Evolutionary conservation across 2,797 vertebrate genomes (phyloP).

Genomic region (Protonibea diacanthus): DNA sequence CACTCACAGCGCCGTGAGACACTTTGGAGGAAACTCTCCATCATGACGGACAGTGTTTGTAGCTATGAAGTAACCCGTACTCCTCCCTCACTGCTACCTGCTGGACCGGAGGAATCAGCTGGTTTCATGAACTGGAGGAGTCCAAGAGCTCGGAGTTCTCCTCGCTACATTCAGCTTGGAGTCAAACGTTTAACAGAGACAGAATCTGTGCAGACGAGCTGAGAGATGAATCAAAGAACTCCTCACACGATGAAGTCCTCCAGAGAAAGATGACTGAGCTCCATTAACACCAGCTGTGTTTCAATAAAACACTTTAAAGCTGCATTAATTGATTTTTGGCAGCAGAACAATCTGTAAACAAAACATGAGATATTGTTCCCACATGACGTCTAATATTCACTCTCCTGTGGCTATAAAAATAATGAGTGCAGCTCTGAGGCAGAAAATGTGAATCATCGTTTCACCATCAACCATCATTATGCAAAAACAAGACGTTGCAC

Average conservation of each 20-base stretch:
- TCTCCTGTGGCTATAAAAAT: too few relatives aligned
- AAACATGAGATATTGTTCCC: neutral
- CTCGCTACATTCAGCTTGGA: neutral
- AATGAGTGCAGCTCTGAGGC: too few relatives aligned
- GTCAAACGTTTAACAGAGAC: neutral
- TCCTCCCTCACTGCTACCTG: neutral
- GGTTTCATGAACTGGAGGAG: constrained; percentile 3
- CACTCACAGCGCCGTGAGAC: neutral
- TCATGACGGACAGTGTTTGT: neutral
- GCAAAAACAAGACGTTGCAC: too few relatives aligned
- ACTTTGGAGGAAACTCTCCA: neutral
- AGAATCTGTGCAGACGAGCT: neutral
- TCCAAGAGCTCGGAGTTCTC: neutral
- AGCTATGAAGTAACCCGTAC: neutral
- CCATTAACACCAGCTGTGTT: neutral
- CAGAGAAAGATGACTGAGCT: neutral
- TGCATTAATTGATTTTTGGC: neutral
- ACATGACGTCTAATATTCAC: too few relatives aligned
- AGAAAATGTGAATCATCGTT: too few relatives aligned
- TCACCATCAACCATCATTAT: too few relatives aligned
- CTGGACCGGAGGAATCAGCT: neutral
- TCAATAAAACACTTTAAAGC: neutral
- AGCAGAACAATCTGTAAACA: neutral
- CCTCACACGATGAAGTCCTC: too few relatives aligned
- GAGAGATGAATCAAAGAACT: too few relatives aligned